Evolutionary conservation across 2,888 invertebrate genomes (phyloP).

Genomic region (Ceramica pisi): DNA sequence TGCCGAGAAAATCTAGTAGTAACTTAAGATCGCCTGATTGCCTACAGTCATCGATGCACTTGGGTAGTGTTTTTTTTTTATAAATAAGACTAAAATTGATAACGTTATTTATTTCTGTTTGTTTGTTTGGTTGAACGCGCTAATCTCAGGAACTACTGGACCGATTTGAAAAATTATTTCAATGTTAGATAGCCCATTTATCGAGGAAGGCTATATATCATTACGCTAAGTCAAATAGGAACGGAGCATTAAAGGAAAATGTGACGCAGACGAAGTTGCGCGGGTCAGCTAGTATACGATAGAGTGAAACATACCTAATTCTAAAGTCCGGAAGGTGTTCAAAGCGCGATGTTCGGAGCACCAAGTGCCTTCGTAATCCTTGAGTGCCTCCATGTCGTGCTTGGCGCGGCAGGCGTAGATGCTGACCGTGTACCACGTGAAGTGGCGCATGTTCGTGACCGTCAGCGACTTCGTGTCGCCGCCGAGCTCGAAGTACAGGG

Average conservation of each 20-base stretch:
- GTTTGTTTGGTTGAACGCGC: too few relatives aligned
- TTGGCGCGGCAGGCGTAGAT: constrained; percentile 94
- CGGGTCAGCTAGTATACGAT: too few relatives aligned
- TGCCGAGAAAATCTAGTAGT: neutral
- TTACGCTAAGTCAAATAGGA: too few relatives aligned
- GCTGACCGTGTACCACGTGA: constrained; percentile 94
- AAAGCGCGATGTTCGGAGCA: constrained; percentile 87
- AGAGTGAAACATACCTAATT: constrained; percentile 70
- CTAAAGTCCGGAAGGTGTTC: constrained; percentile 83
- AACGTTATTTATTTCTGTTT: neutral
- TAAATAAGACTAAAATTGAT: neutral
- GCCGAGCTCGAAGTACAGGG: constrained; percentile 86
- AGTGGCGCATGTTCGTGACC: constrained; percentile 92
- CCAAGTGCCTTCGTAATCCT: constrained; percentile 79
- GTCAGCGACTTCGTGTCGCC: constrained; percentile 83
- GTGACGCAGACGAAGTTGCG: too few relatives aligned
- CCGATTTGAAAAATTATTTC: too few relatives aligned
- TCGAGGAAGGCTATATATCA: too few relatives aligned
- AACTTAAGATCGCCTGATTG: neutral
- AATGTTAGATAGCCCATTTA: too few relatives aligned
- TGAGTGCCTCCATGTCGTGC: constrained; percentile 88
- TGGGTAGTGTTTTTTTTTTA: neutral
- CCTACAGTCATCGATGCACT: too few relatives aligned
- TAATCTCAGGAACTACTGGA: too few relatives aligned
- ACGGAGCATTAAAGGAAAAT: too few relatives aligned